Evolutionary conservation across 2,113 vertebrate genomes (phyloP).

Genomic region (Oryzias melastigma): DNA sequence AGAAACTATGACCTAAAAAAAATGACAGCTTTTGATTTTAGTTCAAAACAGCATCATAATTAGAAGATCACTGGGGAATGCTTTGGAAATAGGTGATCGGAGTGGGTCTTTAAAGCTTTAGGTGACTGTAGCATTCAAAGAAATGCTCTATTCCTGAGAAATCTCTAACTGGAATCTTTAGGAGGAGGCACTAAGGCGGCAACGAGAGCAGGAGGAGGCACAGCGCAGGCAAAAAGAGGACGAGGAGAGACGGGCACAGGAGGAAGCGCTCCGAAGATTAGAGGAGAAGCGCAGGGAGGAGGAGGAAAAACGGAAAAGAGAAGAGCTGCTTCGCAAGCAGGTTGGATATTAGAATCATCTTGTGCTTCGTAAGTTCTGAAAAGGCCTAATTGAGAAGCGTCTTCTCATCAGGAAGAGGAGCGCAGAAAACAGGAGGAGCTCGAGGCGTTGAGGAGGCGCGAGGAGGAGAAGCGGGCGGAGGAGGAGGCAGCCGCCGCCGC

Average conservation of each 20-base stretch:
- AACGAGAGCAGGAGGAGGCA: conserved; percentile 79
- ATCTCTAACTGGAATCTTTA: conserved; percentile 50
- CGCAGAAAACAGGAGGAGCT: conserved; percentile 89
- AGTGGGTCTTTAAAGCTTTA: background rate
- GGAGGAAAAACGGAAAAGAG: conserved; percentile 88
- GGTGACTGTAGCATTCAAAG: background rate
- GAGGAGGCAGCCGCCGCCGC: conserved; percentile 84
- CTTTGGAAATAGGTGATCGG: no score
- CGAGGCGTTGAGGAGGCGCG: conserved; percentile 78
- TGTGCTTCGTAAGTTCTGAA: background rate
- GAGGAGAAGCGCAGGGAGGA: conserved; percentile 92
- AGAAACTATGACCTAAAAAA: no score
- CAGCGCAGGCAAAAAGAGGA: conserved; percentile 88
- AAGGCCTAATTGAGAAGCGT: background rate
- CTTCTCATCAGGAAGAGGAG: conserved; percentile 85
- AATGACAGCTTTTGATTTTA: no score
- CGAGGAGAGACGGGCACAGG: conserved; percentile 90
- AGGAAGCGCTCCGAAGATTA: conserved; percentile 86
- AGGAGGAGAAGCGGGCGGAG: conserved; percentile 77
- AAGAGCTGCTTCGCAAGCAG: conserved; percentile 93
- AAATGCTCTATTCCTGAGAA: conserved; percentile 13
- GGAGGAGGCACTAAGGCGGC: conserved; percentile 83
- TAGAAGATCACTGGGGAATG: no score
- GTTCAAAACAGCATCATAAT: no score
- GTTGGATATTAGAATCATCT: conserved; percentile 53